Conservation (phyloP, 2,888 invertebrate species). For the Graphium colonna region DNA sequence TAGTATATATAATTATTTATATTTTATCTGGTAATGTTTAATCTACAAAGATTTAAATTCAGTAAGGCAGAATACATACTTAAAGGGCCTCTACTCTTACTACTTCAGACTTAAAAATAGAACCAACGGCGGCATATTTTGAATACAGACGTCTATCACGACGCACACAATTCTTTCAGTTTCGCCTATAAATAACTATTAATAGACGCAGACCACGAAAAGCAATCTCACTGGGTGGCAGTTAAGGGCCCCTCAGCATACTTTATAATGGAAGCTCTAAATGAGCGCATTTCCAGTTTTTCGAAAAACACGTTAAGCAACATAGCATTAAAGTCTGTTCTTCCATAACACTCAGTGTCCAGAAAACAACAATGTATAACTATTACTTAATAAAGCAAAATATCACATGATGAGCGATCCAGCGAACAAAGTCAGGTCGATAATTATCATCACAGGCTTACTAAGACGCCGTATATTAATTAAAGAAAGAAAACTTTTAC, state of each 20-base stretch:
- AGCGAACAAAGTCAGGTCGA: slow-evolving; percentile 26
- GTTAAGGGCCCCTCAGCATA: slow-evolving; percentile 66
- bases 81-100: too few relatives aligned
- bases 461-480: slow-evolving; percentile 9
- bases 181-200: slow-evolving; percentile 72
- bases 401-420: slow-evolving; percentile 30
- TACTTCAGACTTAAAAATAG: too few relatives aligned
- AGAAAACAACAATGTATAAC: slow-evolving; percentile 55
- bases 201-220: slow-evolving; percentile 72
- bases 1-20: too few relatives aligned
- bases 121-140: slow-evolving; percentile 32
- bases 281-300: slow-evolving; percentile 41
- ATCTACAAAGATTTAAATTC: too few relatives aligned
- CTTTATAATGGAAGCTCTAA: slow-evolving; percentile 75
- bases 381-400: slow-evolving; percentile 63
- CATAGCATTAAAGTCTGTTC: slow-evolving; percentile 41
- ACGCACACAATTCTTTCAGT: slow-evolving; percentile 51
- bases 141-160: slow-evolving; percentile 48
- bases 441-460: slow-evolving; percentile 13
- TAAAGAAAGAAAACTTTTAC: slow-evolving; percentile 11
- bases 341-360: slow-evolving; percentile 34
- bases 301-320: slow-evolving; percentile 46
- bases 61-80: too few relatives aligned
- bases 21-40: too few relatives aligned
- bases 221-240: slow-evolving; percentile 72